Evolutionary conservation across 2,113 vertebrate genomes (phyloP).

Genomic region (Paramisgurnus dabryanus): DNA sequence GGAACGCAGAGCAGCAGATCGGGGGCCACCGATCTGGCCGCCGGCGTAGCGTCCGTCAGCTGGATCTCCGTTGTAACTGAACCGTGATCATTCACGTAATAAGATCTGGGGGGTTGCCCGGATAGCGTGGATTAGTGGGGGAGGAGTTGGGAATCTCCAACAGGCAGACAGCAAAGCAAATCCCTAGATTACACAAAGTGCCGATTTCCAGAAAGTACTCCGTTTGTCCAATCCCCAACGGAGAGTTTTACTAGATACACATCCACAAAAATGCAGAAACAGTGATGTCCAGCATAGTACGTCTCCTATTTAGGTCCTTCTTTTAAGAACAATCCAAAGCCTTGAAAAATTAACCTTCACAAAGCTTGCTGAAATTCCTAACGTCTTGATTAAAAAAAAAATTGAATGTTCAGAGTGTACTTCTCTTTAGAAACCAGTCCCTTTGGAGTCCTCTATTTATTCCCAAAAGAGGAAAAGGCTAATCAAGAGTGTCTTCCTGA

Average conservation of each 20-base stretch:
- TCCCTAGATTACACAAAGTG: slow-evolving; percentile 58
- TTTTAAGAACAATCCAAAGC: not conserved
- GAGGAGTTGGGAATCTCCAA: slow-evolving; percentile 22
- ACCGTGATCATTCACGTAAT: slow-evolving; percentile 34
- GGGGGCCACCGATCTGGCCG: not conserved
- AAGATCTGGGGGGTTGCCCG: slow-evolving; percentile 37
- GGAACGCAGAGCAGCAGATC: slow-evolving; percentile 28
- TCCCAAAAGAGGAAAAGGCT: slow-evolving; percentile 27
- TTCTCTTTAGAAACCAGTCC: slow-evolving; percentile 14
- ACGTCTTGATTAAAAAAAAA: not conserved
- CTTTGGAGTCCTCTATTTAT: slow-evolving; percentile 16
- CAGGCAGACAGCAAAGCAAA: slow-evolving; percentile 48
- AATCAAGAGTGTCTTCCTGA: slow-evolving; percentile 32
- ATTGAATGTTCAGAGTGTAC: slow-evolving; percentile 11
- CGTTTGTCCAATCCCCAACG: not conserved
- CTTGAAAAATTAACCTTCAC: not conserved
- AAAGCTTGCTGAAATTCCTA: not conserved
- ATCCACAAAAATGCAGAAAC: not conserved
- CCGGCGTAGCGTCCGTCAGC: slow-evolving; percentile 33
- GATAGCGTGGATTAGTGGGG: slow-evolving; percentile 30
- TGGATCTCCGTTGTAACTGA: slow-evolving; percentile 33
- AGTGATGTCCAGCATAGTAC: slow-evolving; percentile 3
- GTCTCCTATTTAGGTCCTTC: slow-evolving; percentile 8
- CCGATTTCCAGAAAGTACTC: not conserved
- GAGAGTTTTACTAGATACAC: not conserved